These are phyloP conservation scores for Andrena cerasifolii DNA, from an alignment of 1,140 invertebrate species.

Conservation along the genomic window DNA sequence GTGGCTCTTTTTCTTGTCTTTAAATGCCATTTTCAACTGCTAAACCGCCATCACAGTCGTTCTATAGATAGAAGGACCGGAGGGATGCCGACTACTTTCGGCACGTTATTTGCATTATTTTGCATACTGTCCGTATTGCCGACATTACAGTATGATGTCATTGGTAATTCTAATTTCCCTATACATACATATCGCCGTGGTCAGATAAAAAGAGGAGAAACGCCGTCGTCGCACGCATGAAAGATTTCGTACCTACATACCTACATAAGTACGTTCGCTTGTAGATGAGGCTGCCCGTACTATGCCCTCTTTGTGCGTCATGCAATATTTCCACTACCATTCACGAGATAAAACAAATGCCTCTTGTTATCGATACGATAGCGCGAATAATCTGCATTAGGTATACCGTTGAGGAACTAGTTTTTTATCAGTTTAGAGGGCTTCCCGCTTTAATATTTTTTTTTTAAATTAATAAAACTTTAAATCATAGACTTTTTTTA, in stretches of 20 bases:
- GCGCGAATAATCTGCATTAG: constrained; percentile 28
- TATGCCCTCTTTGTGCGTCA: constrained; percentile 6
- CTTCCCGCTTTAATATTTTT: too few relatives aligned
- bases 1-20: constrained; percentile 13
- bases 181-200: constrained; percentile 15
- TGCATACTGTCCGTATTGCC: constrained; percentile 67
- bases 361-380: constrained; percentile 23
- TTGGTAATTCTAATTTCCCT: constrained; percentile 25
- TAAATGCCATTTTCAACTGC: constrained; percentile 16
- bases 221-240: neutral
- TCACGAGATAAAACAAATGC: neutral
- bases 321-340: neutral
- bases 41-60: neutral
- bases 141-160: constrained; percentile 67
- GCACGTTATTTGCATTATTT: constrained; percentile 75
- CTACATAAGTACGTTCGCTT: too few relatives aligned
- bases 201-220: constrained; percentile 19
- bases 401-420: too few relatives aligned
- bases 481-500: too few relatives aligned
- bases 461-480: too few relatives aligned
- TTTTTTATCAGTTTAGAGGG: too few relatives aligned
- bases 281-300: constrained; percentile 34
- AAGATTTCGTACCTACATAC: constrained; percentile 21
- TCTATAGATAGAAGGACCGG: constrained; percentile 38
- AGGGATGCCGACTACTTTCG: constrained; percentile 58